Evolutionary conservation across 53 echinoderm and acorn worm species (phyloP), one percentile per base, ranked within the genome.

Genomic region (Paracentrotus lividus): DNA sequence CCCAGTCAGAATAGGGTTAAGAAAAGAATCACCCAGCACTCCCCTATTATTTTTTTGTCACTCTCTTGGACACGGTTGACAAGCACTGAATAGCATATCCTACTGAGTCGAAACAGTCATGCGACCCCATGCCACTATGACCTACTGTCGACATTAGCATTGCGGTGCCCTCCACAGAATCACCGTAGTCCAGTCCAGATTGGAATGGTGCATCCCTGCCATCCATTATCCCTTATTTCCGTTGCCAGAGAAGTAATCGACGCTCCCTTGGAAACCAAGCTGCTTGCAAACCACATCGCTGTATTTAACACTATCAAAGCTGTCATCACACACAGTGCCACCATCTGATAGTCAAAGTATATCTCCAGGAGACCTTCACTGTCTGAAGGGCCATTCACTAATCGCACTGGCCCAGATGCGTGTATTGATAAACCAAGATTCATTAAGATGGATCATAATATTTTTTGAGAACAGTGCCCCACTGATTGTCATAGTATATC

Each of bases 121-220:
- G 44, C n/a, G 12, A n/a, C 81, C 81, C 81, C 81, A 81, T 45
- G 24, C n/a, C 44, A 14, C 2, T 14, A 14, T 47, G 44, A 27
- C 8, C n/a, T 26, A 27, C 81, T 45, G 47, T 15, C 4, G 23
- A 12, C 24, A 81, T 26, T 27, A 6, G 44, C 0, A 13, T 14
- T 47, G 44, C 81, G 13, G 1, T 0, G n/a, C 81, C 81, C 2
- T 0, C n/a, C n/a, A 18, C 81, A 81, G 24, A n/a, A n/a, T 14
- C 12, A 81, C 45, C n/a, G n/a, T 24, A n/a, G 27, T 81, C 81
- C 24, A 81, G 81, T n/a, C 81, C 81, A 81, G 8, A 81, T 81
- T 43, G 9, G 8, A 7, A 45, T 47, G n/a, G n/a, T n/a, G n/a
- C n/a, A n/a, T n/a, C n/a, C 10, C 1, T 5, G 1, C 0, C 81